These are phyloP conservation scores for Euclidia mi DNA, from an alignment of 2,888 invertebrate genomes.

Conservation along the genomic window DNA sequence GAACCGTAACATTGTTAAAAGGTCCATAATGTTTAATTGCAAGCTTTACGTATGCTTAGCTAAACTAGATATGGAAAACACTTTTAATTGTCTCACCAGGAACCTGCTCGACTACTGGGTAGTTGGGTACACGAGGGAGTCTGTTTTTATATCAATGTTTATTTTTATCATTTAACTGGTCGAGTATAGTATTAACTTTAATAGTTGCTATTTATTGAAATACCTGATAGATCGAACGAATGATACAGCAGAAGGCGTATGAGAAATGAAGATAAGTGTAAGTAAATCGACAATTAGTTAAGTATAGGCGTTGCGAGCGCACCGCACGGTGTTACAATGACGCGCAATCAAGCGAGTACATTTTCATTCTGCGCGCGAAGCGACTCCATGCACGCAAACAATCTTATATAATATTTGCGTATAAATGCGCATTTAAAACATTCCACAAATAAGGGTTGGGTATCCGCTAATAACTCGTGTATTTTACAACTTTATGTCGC, in stretches of 20 bases:
- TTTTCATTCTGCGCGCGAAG: slow-evolving; percentile 71
- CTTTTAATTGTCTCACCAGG: slow-evolving; percentile 12
- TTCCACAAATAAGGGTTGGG: slow-evolving; percentile 77
- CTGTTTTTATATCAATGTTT: not conserved
- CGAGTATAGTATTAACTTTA: slow-evolving; percentile 21
- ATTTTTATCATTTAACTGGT: slow-evolving; percentile 10
- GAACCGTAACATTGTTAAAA: slow-evolving; percentile 16
- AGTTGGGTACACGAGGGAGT: not conserved
- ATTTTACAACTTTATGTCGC: slow-evolving; percentile 60
- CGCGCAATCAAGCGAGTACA: slow-evolving; percentile 55
- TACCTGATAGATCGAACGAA: slow-evolving; percentile 36
- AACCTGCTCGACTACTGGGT: not conserved
- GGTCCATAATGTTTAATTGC: slow-evolving; percentile 16
- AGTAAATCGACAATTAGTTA: slow-evolving; percentile 50
- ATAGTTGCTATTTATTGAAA: slow-evolving; percentile 40
- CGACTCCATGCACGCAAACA: slow-evolving; percentile 69
- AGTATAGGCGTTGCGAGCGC: slow-evolving; percentile 23
- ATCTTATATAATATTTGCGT: slow-evolving; percentile 74
- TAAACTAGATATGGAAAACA: slow-evolving; percentile 21
- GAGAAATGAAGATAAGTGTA: slow-evolving; percentile 45
- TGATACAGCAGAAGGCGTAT: slow-evolving; percentile 36
- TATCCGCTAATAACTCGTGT: slow-evolving; percentile 64
- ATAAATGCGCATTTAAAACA: slow-evolving; percentile 75
- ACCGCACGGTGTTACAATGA: slow-evolving; percentile 48
- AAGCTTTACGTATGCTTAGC: slow-evolving; percentile 6